Evolutionary conservation across 2,797 vertebrate genomes (phyloP).

Genomic region (Hippopotamyrus pictus): DNA sequence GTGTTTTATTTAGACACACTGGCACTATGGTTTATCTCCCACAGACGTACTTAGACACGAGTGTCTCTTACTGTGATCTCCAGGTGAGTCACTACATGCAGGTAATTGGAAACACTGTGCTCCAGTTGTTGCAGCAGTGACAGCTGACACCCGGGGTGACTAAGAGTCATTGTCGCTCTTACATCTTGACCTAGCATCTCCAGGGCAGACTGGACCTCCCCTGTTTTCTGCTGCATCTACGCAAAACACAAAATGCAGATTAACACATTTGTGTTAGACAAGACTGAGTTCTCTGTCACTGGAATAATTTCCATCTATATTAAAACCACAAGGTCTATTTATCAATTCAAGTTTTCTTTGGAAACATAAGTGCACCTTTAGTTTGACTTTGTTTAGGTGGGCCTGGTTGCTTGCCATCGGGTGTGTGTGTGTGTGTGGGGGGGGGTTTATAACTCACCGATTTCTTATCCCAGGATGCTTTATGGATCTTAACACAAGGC

Average conservation of each 20-base stretch:
- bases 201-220: constrained; percentile 53
- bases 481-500: constrained; percentile 52
- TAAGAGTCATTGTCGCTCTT: constrained; percentile 30
- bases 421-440: not conserved
- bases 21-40: not conserved
- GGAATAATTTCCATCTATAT: not conserved
- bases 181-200: constrained; percentile 48
- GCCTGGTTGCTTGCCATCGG: not conserved
- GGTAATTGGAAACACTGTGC: constrained; percentile 57
- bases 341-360: not conserved
- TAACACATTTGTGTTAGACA: not conserved
- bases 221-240: constrained; percentile 53
- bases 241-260: constrained; percentile 18
- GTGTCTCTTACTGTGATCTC: constrained; percentile 47
- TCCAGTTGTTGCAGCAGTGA: constrained; percentile 49
- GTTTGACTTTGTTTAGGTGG: not conserved
- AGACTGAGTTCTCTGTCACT: not conserved
- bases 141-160: constrained; percentile 43
- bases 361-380: not conserved
- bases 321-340: not conserved
- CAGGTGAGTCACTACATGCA: constrained; percentile 51
- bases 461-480: constrained; percentile 56
- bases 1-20: not conserved
- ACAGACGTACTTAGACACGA: not conserved
- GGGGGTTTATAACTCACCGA: constrained; percentile 45